phyloP scores from a whole-genome alignment of 1,140 invertebrate species.

The Formica selysi region DNA sequence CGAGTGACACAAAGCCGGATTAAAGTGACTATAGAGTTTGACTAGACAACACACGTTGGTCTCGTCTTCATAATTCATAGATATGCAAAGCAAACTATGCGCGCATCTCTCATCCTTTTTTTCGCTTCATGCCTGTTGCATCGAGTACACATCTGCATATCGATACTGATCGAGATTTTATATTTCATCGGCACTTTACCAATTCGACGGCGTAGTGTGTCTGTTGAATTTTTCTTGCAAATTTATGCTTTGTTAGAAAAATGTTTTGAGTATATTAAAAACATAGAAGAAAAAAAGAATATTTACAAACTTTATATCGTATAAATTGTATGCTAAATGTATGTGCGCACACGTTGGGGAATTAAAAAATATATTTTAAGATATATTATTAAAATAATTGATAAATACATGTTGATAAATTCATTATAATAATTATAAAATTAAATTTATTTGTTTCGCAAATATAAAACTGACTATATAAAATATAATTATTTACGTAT shows the following conservation, averaged over 20 bases:
- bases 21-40: conserved; percentile 48
- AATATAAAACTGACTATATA: neutral
- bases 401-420: neutral
- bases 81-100: conserved; percentile 59
- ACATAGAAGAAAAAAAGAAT: conserved; percentile 2
- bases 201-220: conserved; percentile 21
- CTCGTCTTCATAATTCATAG: conserved; percentile 61
- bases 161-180: conserved; percentile 42
- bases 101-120: conserved; percentile 17
- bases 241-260: neutral
- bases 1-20: conserved; percentile 60
- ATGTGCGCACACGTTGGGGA: neutral
- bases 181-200: conserved; percentile 42
- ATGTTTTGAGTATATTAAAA: neutral
- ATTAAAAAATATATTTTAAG: conserved; percentile 18
- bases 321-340: no score
- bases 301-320: neutral
- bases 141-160: conserved; percentile 47
- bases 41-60: conserved; percentile 42
- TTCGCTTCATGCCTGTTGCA: conserved; percentile 39
- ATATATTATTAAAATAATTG: neutral
- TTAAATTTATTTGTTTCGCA: neutral
- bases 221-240: neutral
- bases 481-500: no score
- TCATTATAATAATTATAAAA: neutral